phyloP scores from a whole-genome alignment of 2,888 invertebrate genomes.

The Micoletzkya japonica region DNA sequence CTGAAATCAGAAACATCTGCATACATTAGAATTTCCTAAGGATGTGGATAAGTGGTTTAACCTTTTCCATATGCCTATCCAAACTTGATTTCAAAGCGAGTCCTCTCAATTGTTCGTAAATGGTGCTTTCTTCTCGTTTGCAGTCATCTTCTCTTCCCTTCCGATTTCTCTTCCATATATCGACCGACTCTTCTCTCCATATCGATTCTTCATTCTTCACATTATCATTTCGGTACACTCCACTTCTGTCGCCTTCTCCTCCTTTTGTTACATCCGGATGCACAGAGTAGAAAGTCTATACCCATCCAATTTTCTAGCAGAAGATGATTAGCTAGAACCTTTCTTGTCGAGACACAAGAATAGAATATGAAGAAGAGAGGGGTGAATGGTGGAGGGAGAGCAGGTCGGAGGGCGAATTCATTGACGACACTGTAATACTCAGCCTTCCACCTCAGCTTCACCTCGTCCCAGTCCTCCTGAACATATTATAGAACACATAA shows the following conservation, averaged over 20 bases:
- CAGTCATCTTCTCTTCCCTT: conserved; percentile 15
- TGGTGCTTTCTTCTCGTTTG: conserved; percentile 16
- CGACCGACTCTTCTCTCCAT: conserved; percentile 29
- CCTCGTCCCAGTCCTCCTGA: conserved; percentile 59
- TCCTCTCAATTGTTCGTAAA: conserved; percentile 20
- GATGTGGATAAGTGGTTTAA: neutral
- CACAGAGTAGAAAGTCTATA: conserved; percentile 25
- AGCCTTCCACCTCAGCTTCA: conserved; percentile 63
- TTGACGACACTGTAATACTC: conserved; percentile 21
- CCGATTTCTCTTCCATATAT: conserved; percentile 28
- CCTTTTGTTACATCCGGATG: conserved; percentile 33
- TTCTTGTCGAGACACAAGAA: conserved; percentile 48
- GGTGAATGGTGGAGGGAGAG: conserved; percentile 64
- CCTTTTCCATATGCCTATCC: conserved; percentile 7
- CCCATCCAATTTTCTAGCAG: too few species aligned
- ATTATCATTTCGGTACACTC: conserved; percentile 53
- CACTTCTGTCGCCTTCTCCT: conserved; percentile 22
- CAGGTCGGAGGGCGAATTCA: conserved; percentile 56
- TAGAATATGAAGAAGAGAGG: conserved; percentile 51
- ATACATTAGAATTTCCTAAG: neutral
- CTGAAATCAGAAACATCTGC: neutral
- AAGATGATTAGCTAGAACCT: too few species aligned
- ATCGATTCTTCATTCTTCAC: conserved; percentile 28
- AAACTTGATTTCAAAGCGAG: conserved; percentile 12
- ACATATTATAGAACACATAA: neutral